Evolutionary conservation across 2,888 invertebrate genomes (phyloP), one percentile per base, ranked within the genome.

Genomic region (Alsophila aescularia): DNA sequence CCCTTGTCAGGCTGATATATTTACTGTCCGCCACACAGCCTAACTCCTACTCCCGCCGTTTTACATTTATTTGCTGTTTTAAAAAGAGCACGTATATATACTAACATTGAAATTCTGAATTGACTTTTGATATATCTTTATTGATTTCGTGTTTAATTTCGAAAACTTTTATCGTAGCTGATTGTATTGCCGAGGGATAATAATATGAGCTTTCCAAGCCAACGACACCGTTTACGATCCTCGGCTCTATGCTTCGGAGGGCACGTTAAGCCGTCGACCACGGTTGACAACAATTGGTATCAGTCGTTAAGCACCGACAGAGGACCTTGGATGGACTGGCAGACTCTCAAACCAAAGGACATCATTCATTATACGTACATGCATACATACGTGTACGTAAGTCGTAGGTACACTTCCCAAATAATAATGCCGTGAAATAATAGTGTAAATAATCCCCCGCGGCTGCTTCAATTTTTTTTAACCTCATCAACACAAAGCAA

Each of bases 1-100:
- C 81, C 79, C 85, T 80, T 83, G 85, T 85, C 87, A 75, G 81
- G 39, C 83, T 87, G 87, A 90, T 87, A 85, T 89, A 90, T 90
- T 84, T 86, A 87, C 87, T 84, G 84, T 80, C 85, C 79, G 81
- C 80, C 75, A 79, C 83, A 83, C 81, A 75, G 77, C 73, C 76
- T 71, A 69, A 67, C 73, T 67, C 70, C 70, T 43, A 36, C 69
- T 72, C 72, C 69, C 72, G 76, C 77, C 77, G 74, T 79, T 83
- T 75, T 79, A 73, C 80, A 83, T 83, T 79, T 79, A 82, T 79
- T 77, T 79, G 75, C 71, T 69, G 70, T 70, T 72, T 78, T 72
- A 79, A 79, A 81, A 79, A 56, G 40, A 47, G 42, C 32, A 51
- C 35, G 35, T 39, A 31, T n/a, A n/a, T n/a, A n/a, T n/a, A n/a